These are phyloP conservation scores for Eulimnadia texana DNA, from an alignment of 1,140 invertebrate species.

Conservation along the genomic window DNA sequence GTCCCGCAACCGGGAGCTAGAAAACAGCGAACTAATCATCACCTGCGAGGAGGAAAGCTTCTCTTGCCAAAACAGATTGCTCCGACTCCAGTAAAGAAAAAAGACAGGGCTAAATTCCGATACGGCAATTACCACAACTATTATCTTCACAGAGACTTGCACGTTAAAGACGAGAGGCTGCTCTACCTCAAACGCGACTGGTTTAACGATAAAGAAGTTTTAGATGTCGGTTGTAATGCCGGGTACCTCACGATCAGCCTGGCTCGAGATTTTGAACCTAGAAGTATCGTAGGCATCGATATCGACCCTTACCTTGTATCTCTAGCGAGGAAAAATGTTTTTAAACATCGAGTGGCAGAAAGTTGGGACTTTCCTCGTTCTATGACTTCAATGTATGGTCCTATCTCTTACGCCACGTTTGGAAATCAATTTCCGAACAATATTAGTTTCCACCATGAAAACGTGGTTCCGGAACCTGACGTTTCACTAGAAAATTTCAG, in stretches of 20 bases:
- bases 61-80: not conserved
- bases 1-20: slow-evolving; percentile 72
- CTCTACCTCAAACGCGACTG: slow-evolving; percentile 66
- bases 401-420: slow-evolving; percentile 23
- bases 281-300: slow-evolving; percentile 81
- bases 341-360: slow-evolving; percentile 20
- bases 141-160: not conserved
- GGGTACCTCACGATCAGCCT: slow-evolving; percentile 75
- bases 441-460: slow-evolving; percentile 48
- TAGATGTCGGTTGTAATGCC: slow-evolving; percentile 96
- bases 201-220: slow-evolving; percentile 76
- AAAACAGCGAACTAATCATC: slow-evolving; percentile 33
- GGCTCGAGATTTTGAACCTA: slow-evolving; percentile 67
- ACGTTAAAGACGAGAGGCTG: slow-evolving; percentile 60
- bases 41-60: too few species aligned
- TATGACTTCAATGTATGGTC: slow-evolving; percentile 29
- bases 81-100: not conserved
- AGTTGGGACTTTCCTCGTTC: slow-evolving; percentile 29
- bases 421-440: slow-evolving; percentile 5
- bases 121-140: not conserved
- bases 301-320: slow-evolving; percentile 81
- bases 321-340: slow-evolving; percentile 62
- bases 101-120: slow-evolving; percentile 20
- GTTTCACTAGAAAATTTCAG: slow-evolving; percentile 56
- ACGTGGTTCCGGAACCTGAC: slow-evolving; percentile 84